Conservation (phyloP, 2,888 invertebrate genomes). For the Sipha maydis region DNA sequence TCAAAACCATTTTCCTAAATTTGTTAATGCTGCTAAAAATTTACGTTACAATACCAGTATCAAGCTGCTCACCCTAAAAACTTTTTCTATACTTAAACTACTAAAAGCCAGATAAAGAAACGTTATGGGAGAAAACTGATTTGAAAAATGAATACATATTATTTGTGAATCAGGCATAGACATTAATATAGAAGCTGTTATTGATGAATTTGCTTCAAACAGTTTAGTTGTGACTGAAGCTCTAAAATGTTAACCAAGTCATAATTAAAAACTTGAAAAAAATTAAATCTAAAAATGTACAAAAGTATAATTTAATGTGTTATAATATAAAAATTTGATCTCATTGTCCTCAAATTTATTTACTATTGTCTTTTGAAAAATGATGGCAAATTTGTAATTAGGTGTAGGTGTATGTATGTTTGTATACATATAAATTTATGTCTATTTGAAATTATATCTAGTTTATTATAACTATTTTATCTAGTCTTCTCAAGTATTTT, state of each 20-base stretch:
- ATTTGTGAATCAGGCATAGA: no score
- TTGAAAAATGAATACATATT: no score
- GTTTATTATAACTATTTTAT: neutral
- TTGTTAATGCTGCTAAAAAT: no score
- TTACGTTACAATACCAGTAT: no score
- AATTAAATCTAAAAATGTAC: neutral
- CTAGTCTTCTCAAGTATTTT: conserved; percentile 3
- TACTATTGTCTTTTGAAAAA: conserved; percentile 1
- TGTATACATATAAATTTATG: no score
- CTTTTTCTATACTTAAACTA: conserved; percentile 13
- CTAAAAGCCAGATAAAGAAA: neutral
- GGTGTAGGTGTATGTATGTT: neutral
- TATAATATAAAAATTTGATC: conserved; percentile 1
- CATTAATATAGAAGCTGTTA: conserved; percentile 4
- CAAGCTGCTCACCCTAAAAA: no score
- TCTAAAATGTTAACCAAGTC: conserved; percentile 1
- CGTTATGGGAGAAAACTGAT: conserved; percentile 1
- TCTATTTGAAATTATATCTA: no score
- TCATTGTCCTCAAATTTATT: neutral
- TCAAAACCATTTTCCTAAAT: no score
- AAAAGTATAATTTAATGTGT: neutral
- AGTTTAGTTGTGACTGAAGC: neutral
- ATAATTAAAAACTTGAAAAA: no score
- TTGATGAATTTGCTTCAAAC: conserved; percentile 14
- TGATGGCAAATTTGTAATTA: neutral